These are phyloP conservation scores for Machimus atricapillus DNA, from an alignment of 2,888 invertebrate genomes.

Conservation along the genomic window DNA sequence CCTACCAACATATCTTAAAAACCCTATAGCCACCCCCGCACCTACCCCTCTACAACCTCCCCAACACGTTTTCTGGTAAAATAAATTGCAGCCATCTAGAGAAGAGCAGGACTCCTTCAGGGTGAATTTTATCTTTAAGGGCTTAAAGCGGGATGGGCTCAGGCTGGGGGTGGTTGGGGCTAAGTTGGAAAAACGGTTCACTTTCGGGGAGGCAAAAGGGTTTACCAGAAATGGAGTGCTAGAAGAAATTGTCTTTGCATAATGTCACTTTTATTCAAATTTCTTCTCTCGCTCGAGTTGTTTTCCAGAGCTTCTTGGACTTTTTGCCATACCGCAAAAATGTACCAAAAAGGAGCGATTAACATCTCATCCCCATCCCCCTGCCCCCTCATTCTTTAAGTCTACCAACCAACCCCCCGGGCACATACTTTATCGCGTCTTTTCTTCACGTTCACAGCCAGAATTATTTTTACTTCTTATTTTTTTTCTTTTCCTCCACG, in stretches of 20 bases:
- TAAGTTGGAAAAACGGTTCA: background rate
- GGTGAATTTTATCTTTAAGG: background rate
- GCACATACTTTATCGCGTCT: background rate
- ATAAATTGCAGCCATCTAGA: background rate
- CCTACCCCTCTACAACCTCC: too few species aligned
- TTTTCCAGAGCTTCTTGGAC: background rate
- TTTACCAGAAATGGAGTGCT: constrained; percentile 23
- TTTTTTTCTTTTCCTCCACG: too few species aligned
- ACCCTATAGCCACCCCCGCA: too few species aligned
- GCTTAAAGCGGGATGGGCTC: background rate
- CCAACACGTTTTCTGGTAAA: background rate
- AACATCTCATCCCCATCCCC: background rate
- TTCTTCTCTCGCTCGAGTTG: background rate
- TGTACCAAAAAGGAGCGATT: background rate
- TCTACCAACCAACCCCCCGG: too few species aligned
- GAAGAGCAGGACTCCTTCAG: background rate
- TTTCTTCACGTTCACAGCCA: too few species aligned
- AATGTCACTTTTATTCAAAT: constrained; percentile 36
- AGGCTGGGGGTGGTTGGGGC: too few species aligned
- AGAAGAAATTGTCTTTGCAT: constrained; percentile 27
- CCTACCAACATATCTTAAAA: background rate
- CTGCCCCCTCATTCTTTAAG: too few species aligned
- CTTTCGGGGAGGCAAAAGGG: background rate
- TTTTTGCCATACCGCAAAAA: background rate
- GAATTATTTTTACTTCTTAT: too few species aligned